Evolutionary conservation across 2,888 invertebrate genomes (phyloP).

Genomic region (Masnerella sp.): DNA sequence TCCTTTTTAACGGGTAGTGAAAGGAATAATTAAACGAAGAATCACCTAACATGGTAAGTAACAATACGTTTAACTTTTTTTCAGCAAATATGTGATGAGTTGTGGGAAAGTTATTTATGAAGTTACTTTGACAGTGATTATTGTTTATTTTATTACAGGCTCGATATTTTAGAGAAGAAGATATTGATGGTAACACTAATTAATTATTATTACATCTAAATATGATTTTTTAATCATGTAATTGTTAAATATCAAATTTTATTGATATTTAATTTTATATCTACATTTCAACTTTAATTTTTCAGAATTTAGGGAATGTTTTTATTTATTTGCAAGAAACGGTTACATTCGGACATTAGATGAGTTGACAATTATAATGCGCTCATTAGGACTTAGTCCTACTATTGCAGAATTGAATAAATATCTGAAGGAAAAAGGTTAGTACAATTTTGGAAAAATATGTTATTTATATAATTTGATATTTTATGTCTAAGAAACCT

Average conservation of each 20-base stretch:
- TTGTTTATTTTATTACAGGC: constrained; percentile 82
- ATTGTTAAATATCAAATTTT: no score
- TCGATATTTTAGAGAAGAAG: constrained; percentile 94
- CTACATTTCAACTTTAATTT: no score
- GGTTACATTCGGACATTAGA: constrained; percentile 93
- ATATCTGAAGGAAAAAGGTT: constrained; percentile 85
- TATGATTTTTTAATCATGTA: no score
- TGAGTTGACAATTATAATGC: constrained; percentile 95
- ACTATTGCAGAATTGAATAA: constrained; percentile 93
- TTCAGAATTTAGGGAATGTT: constrained; percentile 73
- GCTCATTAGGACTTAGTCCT: constrained; percentile 95
- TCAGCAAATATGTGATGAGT: no score
- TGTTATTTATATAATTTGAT: no score
- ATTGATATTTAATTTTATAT: no score
- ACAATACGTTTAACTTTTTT: no score
- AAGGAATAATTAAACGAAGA: no score
- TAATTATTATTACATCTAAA: constrained; percentile 1
- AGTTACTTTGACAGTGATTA: not conserved
- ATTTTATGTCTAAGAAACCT: no score
- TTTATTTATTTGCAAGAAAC: constrained; percentile 93
- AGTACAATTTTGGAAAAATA: not conserved
- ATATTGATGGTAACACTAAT: constrained; percentile 88
- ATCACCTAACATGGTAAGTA: no score
- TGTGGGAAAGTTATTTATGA: not conserved
- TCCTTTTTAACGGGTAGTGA: no score